phyloP scores from a whole-genome alignment of 2,888 invertebrate species.

The Archaeoteleia sp. region DNA sequence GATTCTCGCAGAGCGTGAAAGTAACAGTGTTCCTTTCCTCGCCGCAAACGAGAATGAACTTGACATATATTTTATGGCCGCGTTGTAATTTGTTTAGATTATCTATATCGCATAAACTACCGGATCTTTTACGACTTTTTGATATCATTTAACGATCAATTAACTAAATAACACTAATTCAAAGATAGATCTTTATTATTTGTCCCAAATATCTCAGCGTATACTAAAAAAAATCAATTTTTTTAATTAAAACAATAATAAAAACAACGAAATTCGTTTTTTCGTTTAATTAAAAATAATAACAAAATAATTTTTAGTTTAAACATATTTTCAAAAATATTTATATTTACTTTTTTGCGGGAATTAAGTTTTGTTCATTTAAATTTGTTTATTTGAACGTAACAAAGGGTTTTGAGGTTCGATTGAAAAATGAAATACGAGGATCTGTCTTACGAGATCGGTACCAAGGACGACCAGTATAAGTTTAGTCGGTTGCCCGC shows the following conservation, averaged over 20 bases:
- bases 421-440: neutral
- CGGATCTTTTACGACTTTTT: no score
- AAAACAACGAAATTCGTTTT: no score
- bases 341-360: neutral
- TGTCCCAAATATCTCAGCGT: no score
- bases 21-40: slow-evolving; percentile 32
- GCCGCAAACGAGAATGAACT: slow-evolving; percentile 41
- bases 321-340: neutral
- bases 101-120: no score
- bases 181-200: no score
- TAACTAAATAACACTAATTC: slow-evolving; percentile 6
- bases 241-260: no score
- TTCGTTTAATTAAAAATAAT: no score
- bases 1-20: slow-evolving; percentile 43
- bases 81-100: slow-evolving; percentile 16
- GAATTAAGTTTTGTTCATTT: neutral
- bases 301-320: no score
- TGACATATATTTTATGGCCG: slow-evolving; percentile 35
- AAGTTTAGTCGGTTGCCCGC: neutral
- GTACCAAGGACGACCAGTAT: slow-evolving; percentile 19
- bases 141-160: no score
- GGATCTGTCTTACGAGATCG: slow-evolving; percentile 4
- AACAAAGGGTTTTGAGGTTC: neutral
- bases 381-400: neutral
- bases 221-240: no score